A percentile compares a stretch with the other conserved stretches of the same genome.
phyloP scores from a whole-genome alignment of 2,888 invertebrate genomes.

The Herminia tarsipennalis region DNA sequence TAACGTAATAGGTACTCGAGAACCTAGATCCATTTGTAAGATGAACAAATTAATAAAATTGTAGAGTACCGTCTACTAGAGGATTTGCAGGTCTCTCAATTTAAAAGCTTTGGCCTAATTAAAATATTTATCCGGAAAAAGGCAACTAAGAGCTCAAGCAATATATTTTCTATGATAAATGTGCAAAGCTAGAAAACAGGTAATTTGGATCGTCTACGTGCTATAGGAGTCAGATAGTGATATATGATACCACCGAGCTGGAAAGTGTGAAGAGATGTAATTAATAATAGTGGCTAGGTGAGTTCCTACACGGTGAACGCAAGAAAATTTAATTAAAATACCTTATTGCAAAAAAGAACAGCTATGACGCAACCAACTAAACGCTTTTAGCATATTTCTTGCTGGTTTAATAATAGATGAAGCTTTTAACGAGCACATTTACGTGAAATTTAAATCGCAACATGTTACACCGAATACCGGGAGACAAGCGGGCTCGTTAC shows the following conservation, averaged over 20 bases:
- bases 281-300: conserved; percentile 36
- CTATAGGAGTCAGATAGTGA: conserved; percentile 18
- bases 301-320: conserved; percentile 21
- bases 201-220: background rate
- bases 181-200: background rate
- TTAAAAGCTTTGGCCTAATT: conserved; percentile 34
- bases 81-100: conserved; percentile 13
- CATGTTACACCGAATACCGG: conserved; percentile 18
- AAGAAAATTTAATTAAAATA: conserved; percentile 44
- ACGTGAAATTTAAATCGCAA: conserved; percentile 29
- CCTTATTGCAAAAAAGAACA: conserved; percentile 34
- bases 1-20: no score
- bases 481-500: conserved; percentile 21
- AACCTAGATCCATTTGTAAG: no score
- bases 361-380: conserved; percentile 21
- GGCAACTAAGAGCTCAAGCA: background rate
- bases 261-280: conserved; percentile 29
- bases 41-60: no score
- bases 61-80: no score
- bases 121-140: conserved; percentile 18
- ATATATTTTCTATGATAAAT: conserved; percentile 1
- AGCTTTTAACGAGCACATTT: conserved; percentile 36
- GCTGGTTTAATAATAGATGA: conserved; percentile 39
- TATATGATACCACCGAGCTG: conserved; percentile 15
- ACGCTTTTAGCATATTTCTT: conserved; percentile 37